These are phyloP conservation scores for Cynoglossus semilaevis DNA, from an alignment of 2,113 vertebrate species.

Conservation along the genomic window DNA sequence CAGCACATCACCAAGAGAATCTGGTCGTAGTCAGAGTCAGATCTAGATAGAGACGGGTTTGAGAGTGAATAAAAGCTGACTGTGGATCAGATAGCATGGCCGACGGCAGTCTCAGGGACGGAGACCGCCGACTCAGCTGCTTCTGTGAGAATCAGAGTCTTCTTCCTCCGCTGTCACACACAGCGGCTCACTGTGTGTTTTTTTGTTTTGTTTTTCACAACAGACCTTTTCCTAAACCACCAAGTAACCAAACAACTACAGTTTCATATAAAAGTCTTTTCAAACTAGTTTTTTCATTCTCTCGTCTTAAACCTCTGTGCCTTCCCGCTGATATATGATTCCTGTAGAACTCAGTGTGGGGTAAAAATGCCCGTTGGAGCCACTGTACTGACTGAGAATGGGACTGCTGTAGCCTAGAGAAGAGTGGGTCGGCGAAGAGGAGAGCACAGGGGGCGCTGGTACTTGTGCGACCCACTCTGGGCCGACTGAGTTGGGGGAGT, in stretches of 20 bases:
- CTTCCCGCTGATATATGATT: conserved; percentile 86
- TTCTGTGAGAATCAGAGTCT: conserved; percentile 74
- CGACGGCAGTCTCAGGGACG: conserved; percentile 50
- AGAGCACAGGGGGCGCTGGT: conserved; percentile 74
- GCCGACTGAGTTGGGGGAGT: conserved; percentile 79
- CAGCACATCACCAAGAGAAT: conserved; percentile 68
- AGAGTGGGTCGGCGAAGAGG: conserved; percentile 77
- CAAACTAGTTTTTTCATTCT: conserved; percentile 3
- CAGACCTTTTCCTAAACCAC: conserved; percentile 15
- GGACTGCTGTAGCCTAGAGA: conserved; percentile 82
- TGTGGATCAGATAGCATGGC: conserved; percentile 57
- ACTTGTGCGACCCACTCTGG: conserved; percentile 81
- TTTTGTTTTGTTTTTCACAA: conserved; percentile 11
- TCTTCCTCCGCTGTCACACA: conserved; percentile 60
- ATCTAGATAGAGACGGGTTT: conserved; percentile 55
- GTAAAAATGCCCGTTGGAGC: conserved; percentile 87
- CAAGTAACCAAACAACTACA: conserved; percentile 31
- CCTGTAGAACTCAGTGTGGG: conserved; percentile 77
- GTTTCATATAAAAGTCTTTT: conserved; percentile 32
- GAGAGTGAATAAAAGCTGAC: conserved; percentile 66
- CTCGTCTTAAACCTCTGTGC: conserved; percentile 84
- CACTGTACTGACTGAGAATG: conserved; percentile 86
- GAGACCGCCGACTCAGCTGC: conserved; percentile 73
- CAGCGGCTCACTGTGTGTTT: conserved; percentile 23
- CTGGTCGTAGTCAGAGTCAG: conserved; percentile 68